A percentile compares a stretch with the other conserved stretches of the same genome.
phyloP scores from a whole-genome alignment of 1,140 invertebrate genomes.

The Drosophila saltans region DNA sequence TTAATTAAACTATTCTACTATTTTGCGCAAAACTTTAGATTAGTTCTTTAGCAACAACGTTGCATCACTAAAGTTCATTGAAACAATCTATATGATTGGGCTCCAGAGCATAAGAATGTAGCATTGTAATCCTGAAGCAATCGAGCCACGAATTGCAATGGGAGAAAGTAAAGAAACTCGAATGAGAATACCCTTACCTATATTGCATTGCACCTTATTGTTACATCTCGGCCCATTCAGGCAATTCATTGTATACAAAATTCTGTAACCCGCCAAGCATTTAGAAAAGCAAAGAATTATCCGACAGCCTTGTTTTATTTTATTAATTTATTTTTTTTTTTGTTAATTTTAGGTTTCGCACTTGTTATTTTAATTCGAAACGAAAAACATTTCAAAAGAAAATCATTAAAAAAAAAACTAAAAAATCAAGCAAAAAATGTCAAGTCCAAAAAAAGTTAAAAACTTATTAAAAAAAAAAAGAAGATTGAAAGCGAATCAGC shows the following conservation, averaged over 20 bases:
- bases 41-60: conserved; percentile 48
- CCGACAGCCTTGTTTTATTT: conserved; percentile 18
- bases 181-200: conserved; percentile 18
- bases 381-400: conserved; percentile 38
- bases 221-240: conserved; percentile 2
- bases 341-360: conserved; percentile 61
- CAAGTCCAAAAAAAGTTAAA: conserved; percentile 73
- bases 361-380: conserved; percentile 73
- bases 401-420: conserved; percentile 37
- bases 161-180: not conserved
- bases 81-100: not conserved
- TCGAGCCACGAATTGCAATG: conserved; percentile 46
- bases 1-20: conserved; percentile 46
- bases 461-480: conserved; percentile 59
- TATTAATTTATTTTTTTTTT: conserved; percentile 17
- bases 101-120: conserved; percentile 11
- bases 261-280: conserved; percentile 60
- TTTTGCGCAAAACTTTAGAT: conserved; percentile 48
- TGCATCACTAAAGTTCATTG: conserved; percentile 47
- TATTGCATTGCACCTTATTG: conserved; percentile 14
- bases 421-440: conserved; percentile 52
- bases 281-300: conserved; percentile 42
- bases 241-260: conserved; percentile 26
- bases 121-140: conserved; percentile 49
- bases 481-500: conserved; percentile 42